phyloP scores from a whole-genome alignment of 2,888 invertebrate species.

The Spodoptera exigua region DNA sequence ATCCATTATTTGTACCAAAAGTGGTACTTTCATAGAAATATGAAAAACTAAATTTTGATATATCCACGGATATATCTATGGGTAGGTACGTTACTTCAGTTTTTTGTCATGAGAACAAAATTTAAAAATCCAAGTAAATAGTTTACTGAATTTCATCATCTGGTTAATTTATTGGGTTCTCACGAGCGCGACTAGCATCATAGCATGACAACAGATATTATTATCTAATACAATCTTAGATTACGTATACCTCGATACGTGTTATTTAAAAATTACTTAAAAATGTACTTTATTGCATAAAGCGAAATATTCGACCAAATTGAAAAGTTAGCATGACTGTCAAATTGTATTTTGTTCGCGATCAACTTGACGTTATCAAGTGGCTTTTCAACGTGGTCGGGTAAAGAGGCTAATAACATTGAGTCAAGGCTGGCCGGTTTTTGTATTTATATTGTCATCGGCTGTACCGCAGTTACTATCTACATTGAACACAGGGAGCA shows the following conservation, averaged over 20 bases:
- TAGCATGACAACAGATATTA: no score
- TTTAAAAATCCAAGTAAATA: no score
- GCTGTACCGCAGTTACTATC: conserved; percentile 21
- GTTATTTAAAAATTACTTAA: background rate
- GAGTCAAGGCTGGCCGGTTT: conserved; percentile 51
- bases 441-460: conserved; percentile 8
- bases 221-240: background rate
- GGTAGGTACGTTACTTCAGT: no score
- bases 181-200: no score
- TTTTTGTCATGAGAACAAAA: no score
- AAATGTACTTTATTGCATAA: background rate
- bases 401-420: conserved; percentile 46
- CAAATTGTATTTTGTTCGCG: background rate
- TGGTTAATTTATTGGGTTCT: no score
- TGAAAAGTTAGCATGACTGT: background rate
- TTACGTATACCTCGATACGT: background rate
- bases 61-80: no score
- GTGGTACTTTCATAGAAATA: no score
- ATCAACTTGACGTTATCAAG: conserved; percentile 21
- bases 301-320: conserved; percentile 12
- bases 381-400: conserved; percentile 35
- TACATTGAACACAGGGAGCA: conserved; percentile 18
- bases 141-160: no score
- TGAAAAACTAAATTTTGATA: no score
- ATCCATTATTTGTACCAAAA: no score